Conservation (phyloP, 2,888 invertebrate genomes). For the Metallyticus violacea region DNA sequence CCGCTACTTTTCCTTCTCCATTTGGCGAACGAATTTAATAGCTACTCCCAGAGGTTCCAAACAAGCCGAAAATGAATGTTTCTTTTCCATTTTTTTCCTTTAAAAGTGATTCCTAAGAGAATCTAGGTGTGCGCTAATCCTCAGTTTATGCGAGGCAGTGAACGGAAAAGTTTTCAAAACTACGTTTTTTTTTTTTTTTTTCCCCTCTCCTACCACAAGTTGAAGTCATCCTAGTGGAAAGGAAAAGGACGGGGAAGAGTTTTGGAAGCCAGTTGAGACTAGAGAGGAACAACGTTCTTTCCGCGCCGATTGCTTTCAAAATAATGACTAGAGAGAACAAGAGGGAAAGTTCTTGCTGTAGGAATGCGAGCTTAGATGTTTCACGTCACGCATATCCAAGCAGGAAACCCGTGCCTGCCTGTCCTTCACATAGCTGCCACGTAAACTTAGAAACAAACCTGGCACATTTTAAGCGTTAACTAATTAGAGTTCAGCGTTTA, state of each 20-base stretch:
- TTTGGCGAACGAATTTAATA: background rate
- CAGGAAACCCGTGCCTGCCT: background rate
- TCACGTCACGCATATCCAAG: background rate
- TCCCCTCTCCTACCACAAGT: background rate
- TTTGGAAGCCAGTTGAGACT: background rate
- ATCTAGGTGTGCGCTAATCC: background rate
- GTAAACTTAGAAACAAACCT: background rate
- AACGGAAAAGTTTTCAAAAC: background rate
- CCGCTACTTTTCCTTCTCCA: background rate
- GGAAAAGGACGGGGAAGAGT: background rate
- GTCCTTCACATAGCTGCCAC: background rate
- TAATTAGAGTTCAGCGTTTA: background rate
- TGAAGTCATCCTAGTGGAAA: background rate
- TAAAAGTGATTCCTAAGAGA: background rate
- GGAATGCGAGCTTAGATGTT: background rate
- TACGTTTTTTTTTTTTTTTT: too few species aligned
- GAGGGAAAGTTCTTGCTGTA: background rate
- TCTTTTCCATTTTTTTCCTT: background rate
- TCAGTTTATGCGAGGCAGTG: background rate
- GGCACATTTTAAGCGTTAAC: too few species aligned
- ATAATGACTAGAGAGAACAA: constrained; percentile 19
- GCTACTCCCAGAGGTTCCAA: background rate
- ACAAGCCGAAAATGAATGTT: background rate
- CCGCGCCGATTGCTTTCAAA: constrained; percentile 21
- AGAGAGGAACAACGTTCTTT: background rate